Evolutionary conservation across 2,797 vertebrate genomes (phyloP), one percentile per base, ranked within the genome.

Genomic region (Adelosebastes latens): DNA sequence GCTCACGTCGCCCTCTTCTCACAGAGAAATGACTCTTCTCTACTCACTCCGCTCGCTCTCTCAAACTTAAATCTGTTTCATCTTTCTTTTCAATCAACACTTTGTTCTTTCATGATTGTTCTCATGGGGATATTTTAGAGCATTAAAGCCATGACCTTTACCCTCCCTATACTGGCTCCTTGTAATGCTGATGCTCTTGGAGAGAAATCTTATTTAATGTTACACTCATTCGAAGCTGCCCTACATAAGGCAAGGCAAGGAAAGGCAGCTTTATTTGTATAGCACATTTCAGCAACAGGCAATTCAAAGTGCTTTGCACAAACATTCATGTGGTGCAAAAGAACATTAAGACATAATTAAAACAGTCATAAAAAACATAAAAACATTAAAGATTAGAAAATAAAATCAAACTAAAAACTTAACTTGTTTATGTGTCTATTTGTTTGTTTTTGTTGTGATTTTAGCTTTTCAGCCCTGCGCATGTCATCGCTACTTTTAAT

Each of bases 21-120:
- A 24, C 82, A 83, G 63, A 78, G 60, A 75, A 77, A 80, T 56
- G 22, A 72, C 55, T 85, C 29, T 20, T 65, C 63, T 85, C 77
- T 8, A 2, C 79, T 75, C 42, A 12, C 58, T 75, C n/a, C 2
- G 56, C 69, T 60, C 14, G 14, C 59, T 75, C 80, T 67, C 70
- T 60, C 66, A 58, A 46, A 53, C 61, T 80, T 67, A 64, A 79
- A 64, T 58, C 31, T 69, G 36, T 75, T 64, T 77, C 72, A 55
- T 55, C 24, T 42, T 58, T 87, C 64, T 72, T 67, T 27, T 61
- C 24, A 14, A 39, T 39, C 11, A n/a, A 58, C 32, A 16, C 32
- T 25, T 62, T 52, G 16, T 55, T 62, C 59, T 64, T 60, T 63
- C 18, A 42, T 46, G 24, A 68, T 34, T 46, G 13, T 13, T 72